Base-by-base conservation (phyloP, 2,888 invertebrate genomes). In the Ormyrus nitidulus region DNA sequence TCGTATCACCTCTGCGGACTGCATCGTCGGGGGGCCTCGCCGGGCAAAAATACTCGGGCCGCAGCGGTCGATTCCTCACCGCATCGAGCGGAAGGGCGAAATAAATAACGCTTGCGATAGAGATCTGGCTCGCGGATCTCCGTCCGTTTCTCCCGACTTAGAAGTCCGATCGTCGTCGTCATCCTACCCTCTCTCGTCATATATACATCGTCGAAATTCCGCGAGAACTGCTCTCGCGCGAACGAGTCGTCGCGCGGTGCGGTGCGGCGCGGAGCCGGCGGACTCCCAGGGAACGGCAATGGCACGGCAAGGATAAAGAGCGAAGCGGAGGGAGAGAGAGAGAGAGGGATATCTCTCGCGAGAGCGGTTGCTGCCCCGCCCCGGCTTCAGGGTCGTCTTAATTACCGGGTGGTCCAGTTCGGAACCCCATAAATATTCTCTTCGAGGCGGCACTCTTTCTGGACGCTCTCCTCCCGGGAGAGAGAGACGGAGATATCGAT, bases 401-500 rank as follows among this genome's bases (percentile, higher is more conserved):
- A 88, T 88, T 88, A 88, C 87, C 88, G 88, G 87, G 88, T 88
- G 88, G 88, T 88, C 88, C 87, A 87, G 85, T 87, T 87, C 86
- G 86, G 84, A 87, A 87, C 86, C 87, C 87, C 87, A 87, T 87
- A 88, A 88, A 88, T 88, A 88, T 88, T 87, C 85, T 70, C 69
- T 73, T 69, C 83, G 81, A 83, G 85, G 86, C 87, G 87, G 87
- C 87, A 86, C 86, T 86, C 85, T 86, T 86, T 85, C 85, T 85
- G 84, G 81, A 81, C 72, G 49, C 54, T 48, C 66, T 61, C 64
- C 3, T 34, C 34, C 34, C 34, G 34, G 44, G 65, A 59, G 56
- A 51, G 59, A 49, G 74, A 49, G 51, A 59, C 59, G 58, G 66
- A 75, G 75, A 68, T 49, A 77, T 61, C 44, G 73, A 73, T 66